Evolutionary conservation across 2,888 invertebrate genomes (phyloP).

Genomic region (Bellardia bayeri): DNA sequence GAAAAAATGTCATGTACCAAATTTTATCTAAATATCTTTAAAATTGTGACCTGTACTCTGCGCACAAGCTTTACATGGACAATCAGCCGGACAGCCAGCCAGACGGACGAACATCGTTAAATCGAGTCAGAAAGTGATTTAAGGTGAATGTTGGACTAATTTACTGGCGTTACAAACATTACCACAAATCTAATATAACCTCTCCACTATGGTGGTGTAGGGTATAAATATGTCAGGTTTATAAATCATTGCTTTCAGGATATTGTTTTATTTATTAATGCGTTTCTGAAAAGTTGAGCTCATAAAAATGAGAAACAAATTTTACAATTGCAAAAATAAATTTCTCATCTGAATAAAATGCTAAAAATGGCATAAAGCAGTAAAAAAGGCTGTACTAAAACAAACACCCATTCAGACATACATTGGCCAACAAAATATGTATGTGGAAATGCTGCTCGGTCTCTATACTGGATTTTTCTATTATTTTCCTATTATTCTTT

Average conservation of each 20-base stretch:
- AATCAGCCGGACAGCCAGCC: too few relatives aligned
- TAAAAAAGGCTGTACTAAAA: slow-evolving; percentile 5
- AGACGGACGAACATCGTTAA: too few relatives aligned
- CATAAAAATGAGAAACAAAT: slow-evolving; percentile 63
- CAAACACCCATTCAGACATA: neutral
- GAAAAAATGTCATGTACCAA: too few relatives aligned
- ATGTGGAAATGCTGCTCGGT: neutral
- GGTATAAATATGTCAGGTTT: slow-evolving; percentile 63
- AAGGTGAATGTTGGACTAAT: too few relatives aligned
- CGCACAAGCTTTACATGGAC: too few relatives aligned
- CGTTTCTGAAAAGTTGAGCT: slow-evolving; percentile 65
- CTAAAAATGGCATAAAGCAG: slow-evolving; percentile 6
- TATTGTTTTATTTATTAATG: slow-evolving; percentile 70
- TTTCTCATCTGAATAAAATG: neutral
- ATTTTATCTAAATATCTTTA: too few relatives aligned
- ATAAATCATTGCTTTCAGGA: slow-evolving; percentile 65
- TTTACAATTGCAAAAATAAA: neutral
- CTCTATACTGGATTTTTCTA: slow-evolving; percentile 1
- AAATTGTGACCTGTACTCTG: too few relatives aligned
- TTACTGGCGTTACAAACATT: too few relatives aligned
- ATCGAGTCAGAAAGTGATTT: too few relatives aligned
- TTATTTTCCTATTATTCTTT: neutral
- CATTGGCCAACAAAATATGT: neutral
- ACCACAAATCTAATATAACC: too few relatives aligned
- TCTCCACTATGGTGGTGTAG: neutral